Percentiles rank a stretch among this genome's conserved stretches.
phyloP scores from a whole-genome alignment of 1,140 invertebrate species.

The Drosophila subobscura region DNA sequence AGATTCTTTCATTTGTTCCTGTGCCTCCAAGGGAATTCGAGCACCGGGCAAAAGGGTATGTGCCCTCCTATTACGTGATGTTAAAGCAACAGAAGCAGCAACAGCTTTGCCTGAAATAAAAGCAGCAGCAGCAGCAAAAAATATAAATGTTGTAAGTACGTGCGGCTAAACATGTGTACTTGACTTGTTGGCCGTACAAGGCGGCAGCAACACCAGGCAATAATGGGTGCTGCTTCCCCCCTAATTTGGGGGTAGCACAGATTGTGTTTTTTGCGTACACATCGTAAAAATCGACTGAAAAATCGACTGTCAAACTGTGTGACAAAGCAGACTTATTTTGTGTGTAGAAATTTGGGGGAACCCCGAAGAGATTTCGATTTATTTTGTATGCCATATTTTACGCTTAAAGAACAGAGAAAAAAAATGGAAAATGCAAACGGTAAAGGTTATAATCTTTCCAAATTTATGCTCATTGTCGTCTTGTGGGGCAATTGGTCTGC shows the following conservation, averaged over 20 bases:
- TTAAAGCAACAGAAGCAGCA: slow-evolving; percentile 48
- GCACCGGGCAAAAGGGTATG: too few relatives aligned
- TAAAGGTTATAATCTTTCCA: too few relatives aligned
- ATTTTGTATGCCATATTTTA: too few relatives aligned
- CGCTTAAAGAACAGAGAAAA: too few relatives aligned
- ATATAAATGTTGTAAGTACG: slow-evolving; percentile 61
- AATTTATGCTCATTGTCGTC: too few relatives aligned
- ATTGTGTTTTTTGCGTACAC: slow-evolving; percentile 45
- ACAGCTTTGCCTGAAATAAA: slow-evolving; percentile 63
- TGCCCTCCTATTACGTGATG: slow-evolving; percentile 54
- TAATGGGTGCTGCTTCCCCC: slow-evolving; percentile 31
- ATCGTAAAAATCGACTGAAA: slow-evolving; percentile 40
- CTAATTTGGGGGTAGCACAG: slow-evolving; percentile 35
- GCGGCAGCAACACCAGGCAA: slow-evolving; percentile 3
- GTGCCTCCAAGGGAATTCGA: background rate
- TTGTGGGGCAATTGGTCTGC: too few relatives aligned
- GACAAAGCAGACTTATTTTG: background rate
- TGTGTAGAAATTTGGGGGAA: background rate
- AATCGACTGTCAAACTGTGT: slow-evolving; percentile 40
- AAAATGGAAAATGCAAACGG: too few relatives aligned
- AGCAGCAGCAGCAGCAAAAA: slow-evolving; percentile 27
- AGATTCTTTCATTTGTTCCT: slow-evolving; percentile 42
- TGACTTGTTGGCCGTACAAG: slow-evolving; percentile 28
- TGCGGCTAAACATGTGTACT: slow-evolving; percentile 41
- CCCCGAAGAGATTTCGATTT: too few relatives aligned